These are phyloP conservation scores for Drosophila equinoxialis DNA, from an alignment of 1,140 invertebrate species.

Conservation along the genomic window DNA sequence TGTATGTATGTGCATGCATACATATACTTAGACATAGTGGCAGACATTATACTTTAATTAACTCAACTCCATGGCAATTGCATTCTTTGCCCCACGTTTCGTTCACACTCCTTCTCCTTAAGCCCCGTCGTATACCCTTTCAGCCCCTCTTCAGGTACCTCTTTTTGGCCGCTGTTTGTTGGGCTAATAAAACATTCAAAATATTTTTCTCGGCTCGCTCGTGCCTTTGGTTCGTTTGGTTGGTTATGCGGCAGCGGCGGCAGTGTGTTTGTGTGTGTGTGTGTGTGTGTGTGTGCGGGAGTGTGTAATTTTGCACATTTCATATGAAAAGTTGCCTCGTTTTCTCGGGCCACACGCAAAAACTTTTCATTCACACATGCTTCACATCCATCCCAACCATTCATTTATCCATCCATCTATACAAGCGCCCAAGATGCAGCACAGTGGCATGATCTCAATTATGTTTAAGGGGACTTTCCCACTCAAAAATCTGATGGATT, in stretches of 20 bases:
- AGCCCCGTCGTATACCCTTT: background rate
- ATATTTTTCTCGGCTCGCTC: slow-evolving; percentile 66
- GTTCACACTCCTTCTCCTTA: background rate
- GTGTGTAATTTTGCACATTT: slow-evolving; percentile 70
- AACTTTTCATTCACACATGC: slow-evolving; percentile 27
- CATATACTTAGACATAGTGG: background rate
- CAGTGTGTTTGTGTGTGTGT: background rate
- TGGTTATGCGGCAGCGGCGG: background rate
- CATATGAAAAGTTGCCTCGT: slow-evolving; percentile 58
- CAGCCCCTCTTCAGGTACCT: background rate
- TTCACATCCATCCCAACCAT: too few species aligned
- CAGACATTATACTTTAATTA: slow-evolving; percentile 68
- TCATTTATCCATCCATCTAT: background rate
- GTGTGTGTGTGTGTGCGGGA: background rate
- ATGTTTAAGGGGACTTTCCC: background rate
- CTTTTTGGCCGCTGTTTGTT: background rate
- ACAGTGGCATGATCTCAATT: background rate
- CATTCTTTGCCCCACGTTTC: slow-evolving; percentile 22
- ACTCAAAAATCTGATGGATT: background rate
- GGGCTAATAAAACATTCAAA: slow-evolving; percentile 68
- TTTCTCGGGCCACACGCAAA: slow-evolving; percentile 40
- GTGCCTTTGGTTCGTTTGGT: slow-evolving; percentile 42
- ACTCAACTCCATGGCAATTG: slow-evolving; percentile 56
- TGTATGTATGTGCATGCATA: background rate
- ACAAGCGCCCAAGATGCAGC: background rate